Percentiles rank a stretch among this genome's conserved stretches.
Conservation (phyloP, 2,113 vertebrate genomes). For the Pimephales promelas region DNA sequence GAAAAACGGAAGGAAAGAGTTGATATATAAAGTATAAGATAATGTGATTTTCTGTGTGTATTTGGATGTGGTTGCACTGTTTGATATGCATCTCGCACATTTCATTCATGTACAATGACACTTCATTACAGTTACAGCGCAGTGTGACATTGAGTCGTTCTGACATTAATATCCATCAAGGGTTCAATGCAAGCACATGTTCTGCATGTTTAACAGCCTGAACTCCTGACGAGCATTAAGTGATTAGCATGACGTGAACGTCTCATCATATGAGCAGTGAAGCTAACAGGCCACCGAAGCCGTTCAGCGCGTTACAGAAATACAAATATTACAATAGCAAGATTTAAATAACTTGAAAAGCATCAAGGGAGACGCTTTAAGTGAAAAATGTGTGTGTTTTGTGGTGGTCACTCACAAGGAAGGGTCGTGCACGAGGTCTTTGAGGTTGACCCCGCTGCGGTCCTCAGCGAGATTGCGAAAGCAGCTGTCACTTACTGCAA, state of each 20-base stretch:
- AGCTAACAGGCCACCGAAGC: background rate
- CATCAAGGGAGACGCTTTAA: background rate
- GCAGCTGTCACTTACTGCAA: slow-evolving; percentile 98
- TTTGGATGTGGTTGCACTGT: background rate
- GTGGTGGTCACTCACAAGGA: slow-evolving; percentile 88
- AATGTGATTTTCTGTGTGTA: background rate
- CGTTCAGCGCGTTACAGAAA: background rate
- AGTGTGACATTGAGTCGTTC: background rate
- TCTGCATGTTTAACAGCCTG: background rate
- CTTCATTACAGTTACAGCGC: background rate
- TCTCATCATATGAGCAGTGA: background rate
- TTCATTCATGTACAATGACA: background rate
- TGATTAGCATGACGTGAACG: background rate
- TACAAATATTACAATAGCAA: background rate
- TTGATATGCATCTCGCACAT: background rate
- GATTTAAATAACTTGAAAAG: background rate
- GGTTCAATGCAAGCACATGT: background rate
- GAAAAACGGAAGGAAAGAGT: too few relatives aligned
- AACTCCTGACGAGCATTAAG: slow-evolving; percentile 1
- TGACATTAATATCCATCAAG: slow-evolving; percentile 31
- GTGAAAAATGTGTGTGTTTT: background rate
- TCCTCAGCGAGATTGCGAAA: slow-evolving; percentile 98
- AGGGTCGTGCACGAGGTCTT: slow-evolving; percentile 98
- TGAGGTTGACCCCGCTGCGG: slow-evolving; percentile 98
- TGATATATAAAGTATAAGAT: background rate